A percentile compares a stretch with the other conserved stretches of the same genome.
Conservation (phyloP, 2,888 invertebrate genomes). For the Clepsis dumicolana region DNA sequence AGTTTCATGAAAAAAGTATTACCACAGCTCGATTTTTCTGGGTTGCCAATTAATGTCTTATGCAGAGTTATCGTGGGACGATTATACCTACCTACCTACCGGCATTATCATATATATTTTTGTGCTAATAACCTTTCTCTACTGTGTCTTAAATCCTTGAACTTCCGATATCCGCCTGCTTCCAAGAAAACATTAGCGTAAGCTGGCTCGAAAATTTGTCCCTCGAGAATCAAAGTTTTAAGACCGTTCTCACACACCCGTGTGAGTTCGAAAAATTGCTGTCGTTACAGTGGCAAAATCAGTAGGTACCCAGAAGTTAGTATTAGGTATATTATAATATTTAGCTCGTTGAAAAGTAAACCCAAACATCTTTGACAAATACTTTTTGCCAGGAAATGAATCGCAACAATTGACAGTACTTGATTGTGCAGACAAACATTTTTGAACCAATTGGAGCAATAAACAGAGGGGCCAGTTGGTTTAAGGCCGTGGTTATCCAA, state of each 20-base stretch:
- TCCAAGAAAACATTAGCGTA: constrained; percentile 9
- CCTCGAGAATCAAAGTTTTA: background rate
- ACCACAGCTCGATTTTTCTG: no score
- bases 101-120: background rate
- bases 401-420: constrained; percentile 8
- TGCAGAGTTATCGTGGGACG: no score
- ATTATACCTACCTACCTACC: no score
- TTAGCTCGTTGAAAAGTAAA: background rate
- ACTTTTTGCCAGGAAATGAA: constrained; percentile 33
- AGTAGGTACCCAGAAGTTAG: no score
- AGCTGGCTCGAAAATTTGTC: background rate
- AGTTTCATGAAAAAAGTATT: no score
- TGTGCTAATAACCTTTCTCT: background rate
- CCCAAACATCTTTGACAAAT: background rate
- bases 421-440: constrained; percentile 32
- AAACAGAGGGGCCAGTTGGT: constrained; percentile 36
- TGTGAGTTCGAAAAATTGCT: background rate
- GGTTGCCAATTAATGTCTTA: no score
- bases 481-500: constrained; percentile 42
- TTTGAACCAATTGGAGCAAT: constrained; percentile 35
- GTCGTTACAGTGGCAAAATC: background rate
- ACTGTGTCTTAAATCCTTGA: background rate
- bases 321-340: background rate
- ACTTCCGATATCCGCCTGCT: constrained; percentile 1
- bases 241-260: background rate